A percentile compares a stretch with the other conserved stretches of the same genome.
These are phyloP conservation scores for Caenorhabditis remanei DNA, from an alignment of 1,140 invertebrate species.

Conservation along the genomic window DNA sequence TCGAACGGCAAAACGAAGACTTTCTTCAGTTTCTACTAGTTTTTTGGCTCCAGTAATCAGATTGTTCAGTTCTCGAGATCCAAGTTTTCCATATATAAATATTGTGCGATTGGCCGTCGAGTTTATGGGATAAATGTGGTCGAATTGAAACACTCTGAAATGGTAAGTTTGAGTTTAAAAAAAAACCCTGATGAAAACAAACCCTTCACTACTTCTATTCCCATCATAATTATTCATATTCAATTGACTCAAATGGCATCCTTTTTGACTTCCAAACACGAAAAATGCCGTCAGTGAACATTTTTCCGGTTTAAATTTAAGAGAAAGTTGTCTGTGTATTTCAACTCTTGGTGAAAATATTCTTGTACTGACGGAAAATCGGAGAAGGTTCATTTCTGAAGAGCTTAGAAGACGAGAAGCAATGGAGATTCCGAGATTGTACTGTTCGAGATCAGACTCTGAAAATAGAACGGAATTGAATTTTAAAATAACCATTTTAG, in stretches of 20 bases:
- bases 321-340: neutral
- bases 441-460: neutral
- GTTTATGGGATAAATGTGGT: slow-evolving; percentile 2
- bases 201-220: neutral
- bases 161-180: neutral
- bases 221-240: neutral
- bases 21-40: neutral
- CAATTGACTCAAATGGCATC: neutral
- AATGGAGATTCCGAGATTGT: neutral
- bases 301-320: neutral
- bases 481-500: no score
- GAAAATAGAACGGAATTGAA: neutral
- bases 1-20: neutral
- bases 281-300: neutral
- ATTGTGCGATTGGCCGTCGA: neutral
- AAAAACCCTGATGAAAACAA: neutral
- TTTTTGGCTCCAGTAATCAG: neutral
- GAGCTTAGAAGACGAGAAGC: neutral
- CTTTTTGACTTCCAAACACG: neutral
- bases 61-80: neutral
- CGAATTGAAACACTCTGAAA: slow-evolving; percentile 29
- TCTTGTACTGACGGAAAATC: neutral
- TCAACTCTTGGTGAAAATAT: slow-evolving; percentile 24
- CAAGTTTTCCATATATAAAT: neutral
- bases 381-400: neutral